Conservation (phyloP, 1,140 invertebrate genomes). For the Laupala kohalensis region DNA sequence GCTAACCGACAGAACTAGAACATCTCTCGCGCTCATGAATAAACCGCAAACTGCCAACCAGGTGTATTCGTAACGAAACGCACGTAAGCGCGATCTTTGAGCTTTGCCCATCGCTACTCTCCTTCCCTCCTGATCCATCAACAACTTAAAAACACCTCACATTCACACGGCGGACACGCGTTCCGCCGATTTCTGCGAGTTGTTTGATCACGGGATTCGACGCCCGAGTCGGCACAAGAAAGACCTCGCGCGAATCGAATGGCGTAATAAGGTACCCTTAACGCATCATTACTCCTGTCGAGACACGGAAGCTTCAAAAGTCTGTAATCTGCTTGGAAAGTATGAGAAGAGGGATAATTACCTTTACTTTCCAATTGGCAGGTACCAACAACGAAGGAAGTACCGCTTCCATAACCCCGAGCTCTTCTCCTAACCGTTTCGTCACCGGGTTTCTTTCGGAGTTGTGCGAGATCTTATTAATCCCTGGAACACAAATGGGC, state of each 20-base stretch:
- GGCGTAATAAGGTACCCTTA: not conserved
- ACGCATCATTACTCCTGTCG: not conserved
- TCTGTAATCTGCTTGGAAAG: not conserved
- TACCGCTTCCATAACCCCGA: not conserved
- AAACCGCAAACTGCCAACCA: too few species aligned
- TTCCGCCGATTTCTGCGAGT: too few species aligned
- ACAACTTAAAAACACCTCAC: too few species aligned
- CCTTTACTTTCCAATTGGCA: not conserved
- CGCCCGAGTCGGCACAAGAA: not conserved
- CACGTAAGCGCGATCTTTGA: too few species aligned
- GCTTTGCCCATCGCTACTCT: too few species aligned
- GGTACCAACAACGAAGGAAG: not conserved
- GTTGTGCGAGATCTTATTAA: not conserved
- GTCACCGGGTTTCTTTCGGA: not conserved
- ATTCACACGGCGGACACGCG: too few species aligned
- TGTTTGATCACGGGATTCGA: not conserved
- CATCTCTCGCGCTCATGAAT: too few species aligned
- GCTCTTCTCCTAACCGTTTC: not conserved
- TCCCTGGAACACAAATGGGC: not conserved
- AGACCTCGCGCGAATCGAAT: not conserved
- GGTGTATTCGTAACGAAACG: too few species aligned
- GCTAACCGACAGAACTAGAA: too few species aligned
- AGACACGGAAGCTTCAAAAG: not conserved
- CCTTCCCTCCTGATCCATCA: too few species aligned
- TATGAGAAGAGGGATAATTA: not conserved